phyloP scores from a whole-genome alignment of 2,888 invertebrate species.

The Panzeria rudis region DNA sequence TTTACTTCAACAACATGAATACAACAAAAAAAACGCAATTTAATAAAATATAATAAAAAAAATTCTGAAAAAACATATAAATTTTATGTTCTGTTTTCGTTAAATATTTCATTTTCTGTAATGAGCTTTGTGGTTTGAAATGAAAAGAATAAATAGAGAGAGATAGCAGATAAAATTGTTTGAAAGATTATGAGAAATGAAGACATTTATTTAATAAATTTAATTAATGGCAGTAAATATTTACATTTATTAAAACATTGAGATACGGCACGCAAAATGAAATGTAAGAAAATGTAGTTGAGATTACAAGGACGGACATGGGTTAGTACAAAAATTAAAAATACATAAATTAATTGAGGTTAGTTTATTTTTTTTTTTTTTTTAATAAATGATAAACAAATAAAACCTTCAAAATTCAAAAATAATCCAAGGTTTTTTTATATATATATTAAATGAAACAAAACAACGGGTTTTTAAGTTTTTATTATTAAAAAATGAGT shows the following conservation, averaged over 20 bases:
- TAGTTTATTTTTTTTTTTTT: slow-evolving; percentile 2
- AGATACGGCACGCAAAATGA: slow-evolving; percentile 40
- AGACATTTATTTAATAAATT: slow-evolving; percentile 40
- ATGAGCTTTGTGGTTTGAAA: slow-evolving; percentile 61
- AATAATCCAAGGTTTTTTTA: slow-evolving; percentile 55
- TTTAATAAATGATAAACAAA: slow-evolving; percentile 28
- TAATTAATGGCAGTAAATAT: slow-evolving; percentile 77
- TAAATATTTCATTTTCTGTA: slow-evolving; percentile 81
- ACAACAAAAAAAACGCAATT: background rate
- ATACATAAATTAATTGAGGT: slow-evolving; percentile 17
- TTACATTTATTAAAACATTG: slow-evolving; percentile 59
- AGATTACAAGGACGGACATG: background rate
- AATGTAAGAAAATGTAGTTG: slow-evolving; percentile 18
- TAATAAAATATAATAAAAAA: background rate
- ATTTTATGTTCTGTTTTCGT: slow-evolving; percentile 74
- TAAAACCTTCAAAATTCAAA: slow-evolving; percentile 60
- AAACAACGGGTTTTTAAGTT: slow-evolving; percentile 63
- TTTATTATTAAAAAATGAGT: slow-evolving; percentile 72
- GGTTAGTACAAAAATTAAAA: slow-evolving; percentile 5
- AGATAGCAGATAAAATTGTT: slow-evolving; percentile 15
- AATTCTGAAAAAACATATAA: slow-evolving; percentile 24
- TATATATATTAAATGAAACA: slow-evolving; percentile 72
- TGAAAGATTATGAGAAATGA: slow-evolving; percentile 30
- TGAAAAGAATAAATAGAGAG: slow-evolving; percentile 7
- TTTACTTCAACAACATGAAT: slow-evolving; percentile 21